phyloP scores from a whole-genome alignment of 1,140 invertebrate genomes.

The Microplitis demolitor region DNA sequence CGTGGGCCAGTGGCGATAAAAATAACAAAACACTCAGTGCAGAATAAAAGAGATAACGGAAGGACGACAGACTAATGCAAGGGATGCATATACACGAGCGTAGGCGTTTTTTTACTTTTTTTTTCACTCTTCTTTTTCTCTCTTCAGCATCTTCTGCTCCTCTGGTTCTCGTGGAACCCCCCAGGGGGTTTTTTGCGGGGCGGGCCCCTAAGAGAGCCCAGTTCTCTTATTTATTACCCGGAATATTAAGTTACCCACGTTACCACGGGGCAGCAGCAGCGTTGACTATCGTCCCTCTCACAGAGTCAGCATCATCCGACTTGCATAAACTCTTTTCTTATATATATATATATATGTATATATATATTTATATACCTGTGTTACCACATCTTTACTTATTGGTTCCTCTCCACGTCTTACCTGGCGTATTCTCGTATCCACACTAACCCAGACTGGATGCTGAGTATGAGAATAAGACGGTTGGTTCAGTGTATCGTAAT shows the following conservation, averaged over 20 bases:
- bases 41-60: background rate
- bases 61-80: background rate
- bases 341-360: background rate
- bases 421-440: background rate
- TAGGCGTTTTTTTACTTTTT: conserved; percentile 12
- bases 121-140: background rate
- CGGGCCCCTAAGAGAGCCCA: conserved; percentile 28
- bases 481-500: too few relatives aligned
- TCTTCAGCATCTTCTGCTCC: background rate
- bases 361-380: background rate
- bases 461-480: too few relatives aligned
- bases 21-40: background rate
- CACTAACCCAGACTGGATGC: background rate
- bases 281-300: background rate
- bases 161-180: background rate
- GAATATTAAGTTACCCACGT: conserved; percentile 40
- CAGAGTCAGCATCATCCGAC: background rate
- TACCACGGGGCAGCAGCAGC: conserved; percentile 22
- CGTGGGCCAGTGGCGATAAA: conserved; percentile 7
- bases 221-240: conserved; percentile 39
- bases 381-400: too few relatives aligned
- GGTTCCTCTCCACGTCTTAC: background rate
- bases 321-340: background rate
- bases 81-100: conserved; percentile 15
- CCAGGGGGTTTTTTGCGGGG: conserved; percentile 24